phyloP scores from a whole-genome alignment of 2,888 invertebrate genomes.

The Synanthedon tipuliformis region DNA sequence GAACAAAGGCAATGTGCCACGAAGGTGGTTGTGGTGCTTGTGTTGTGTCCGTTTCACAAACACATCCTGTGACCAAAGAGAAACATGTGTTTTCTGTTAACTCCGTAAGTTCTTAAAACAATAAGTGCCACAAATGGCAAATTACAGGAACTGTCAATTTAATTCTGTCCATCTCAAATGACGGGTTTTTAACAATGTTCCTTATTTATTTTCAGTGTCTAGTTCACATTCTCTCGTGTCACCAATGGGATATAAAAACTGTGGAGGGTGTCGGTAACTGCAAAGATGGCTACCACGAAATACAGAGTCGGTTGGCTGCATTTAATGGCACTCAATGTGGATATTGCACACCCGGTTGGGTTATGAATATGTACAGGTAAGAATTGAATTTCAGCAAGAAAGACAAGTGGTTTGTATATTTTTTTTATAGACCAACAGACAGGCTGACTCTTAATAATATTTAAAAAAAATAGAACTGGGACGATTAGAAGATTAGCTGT shows the following conservation, averaged over 20 bases:
- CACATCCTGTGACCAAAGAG: constrained; percentile 29
- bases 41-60: constrained; percentile 35
- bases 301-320: constrained; percentile 73
- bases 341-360: constrained; percentile 81
- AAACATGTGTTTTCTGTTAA: constrained; percentile 60
- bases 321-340: constrained; percentile 81
- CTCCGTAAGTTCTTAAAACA: constrained; percentile 46
- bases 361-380: constrained; percentile 81
- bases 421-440: too few relatives aligned
- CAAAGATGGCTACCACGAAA: constrained; percentile 73
- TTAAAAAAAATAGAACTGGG: too few relatives aligned
- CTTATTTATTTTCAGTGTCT: constrained; percentile 63
- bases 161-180: too few relatives aligned
- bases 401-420: too few relatives aligned
- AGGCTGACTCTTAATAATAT: too few relatives aligned
- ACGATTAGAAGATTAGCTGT: too few relatives aligned
- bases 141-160: too few relatives aligned
- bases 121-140: too few relatives aligned
- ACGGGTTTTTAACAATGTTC: too few relatives aligned
- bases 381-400: too few relatives aligned
- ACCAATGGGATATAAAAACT: constrained; percentile 79
- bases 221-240: constrained; percentile 72
- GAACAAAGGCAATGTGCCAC: constrained; percentile 71
- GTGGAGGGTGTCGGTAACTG: constrained; percentile 78
- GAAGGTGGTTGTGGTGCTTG: constrained; percentile 74